phyloP scores from a whole-genome alignment of 64 coral and sea anemone genomes.

The Dendronephthya gigantea region DNA sequence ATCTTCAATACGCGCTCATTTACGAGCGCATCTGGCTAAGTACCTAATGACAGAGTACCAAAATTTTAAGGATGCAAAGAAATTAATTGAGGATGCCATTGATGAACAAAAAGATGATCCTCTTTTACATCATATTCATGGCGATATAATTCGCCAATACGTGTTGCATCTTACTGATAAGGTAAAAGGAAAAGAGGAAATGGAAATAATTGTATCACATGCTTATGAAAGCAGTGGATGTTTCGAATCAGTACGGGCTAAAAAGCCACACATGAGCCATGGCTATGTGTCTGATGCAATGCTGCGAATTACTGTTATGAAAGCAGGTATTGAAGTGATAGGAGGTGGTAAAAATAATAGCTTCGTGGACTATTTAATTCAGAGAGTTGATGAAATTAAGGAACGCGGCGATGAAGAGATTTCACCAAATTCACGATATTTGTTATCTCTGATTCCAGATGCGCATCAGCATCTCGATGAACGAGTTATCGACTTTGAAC shows the following conservation, averaged over 20 bases:
- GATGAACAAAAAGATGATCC: background rate
- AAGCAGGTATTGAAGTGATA: too few species aligned
- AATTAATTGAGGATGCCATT: background rate
- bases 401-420: too few species aligned
- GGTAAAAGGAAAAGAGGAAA: background rate
- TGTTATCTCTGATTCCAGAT: too few species aligned
- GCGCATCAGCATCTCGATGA: too few species aligned
- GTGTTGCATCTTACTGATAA: background rate
- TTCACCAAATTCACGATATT: too few species aligned
- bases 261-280: too few species aligned
- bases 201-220: background rate
- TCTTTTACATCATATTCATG: background rate
- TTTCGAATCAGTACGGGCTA: background rate
- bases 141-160: background rate
- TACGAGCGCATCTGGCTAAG: slow-evolving; percentile 55
- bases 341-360: too few species aligned
- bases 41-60: slow-evolving; percentile 43
- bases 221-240: background rate
- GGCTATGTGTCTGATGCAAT: too few species aligned
- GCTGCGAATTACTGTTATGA: too few species aligned
- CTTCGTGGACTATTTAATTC: too few species aligned
- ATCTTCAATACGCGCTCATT: slow-evolving; percentile 52
- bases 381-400: too few species aligned
- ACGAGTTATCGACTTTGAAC: too few species aligned
- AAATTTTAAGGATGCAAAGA: background rate